phyloP scores from a whole-genome alignment of 2,113 vertebrate species.

The Thermophis baileyi region DNA sequence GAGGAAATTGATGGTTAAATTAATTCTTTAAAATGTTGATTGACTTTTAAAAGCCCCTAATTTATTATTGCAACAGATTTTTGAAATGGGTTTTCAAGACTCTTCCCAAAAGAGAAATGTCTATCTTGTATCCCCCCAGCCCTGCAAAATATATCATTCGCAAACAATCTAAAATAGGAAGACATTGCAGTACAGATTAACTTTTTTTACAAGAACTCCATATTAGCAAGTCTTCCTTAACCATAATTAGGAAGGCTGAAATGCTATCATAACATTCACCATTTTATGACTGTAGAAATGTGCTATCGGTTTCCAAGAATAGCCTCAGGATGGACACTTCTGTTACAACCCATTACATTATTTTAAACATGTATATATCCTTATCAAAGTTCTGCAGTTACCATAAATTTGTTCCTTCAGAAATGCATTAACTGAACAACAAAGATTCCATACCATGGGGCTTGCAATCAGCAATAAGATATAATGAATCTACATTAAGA shows the following conservation, averaged over 20 bases:
- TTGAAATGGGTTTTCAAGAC: neutral
- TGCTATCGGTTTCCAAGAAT: constrained; percentile 20
- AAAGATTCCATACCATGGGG: constrained; percentile 16
- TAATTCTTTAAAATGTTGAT: neutral
- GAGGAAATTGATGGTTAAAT: neutral
- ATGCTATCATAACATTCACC: constrained; percentile 13
- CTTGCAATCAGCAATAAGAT: constrained; percentile 39
- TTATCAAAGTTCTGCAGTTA: constrained; percentile 37
- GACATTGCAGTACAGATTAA: neutral
- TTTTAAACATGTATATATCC: constrained; percentile 32
- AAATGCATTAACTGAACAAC: constrained; percentile 52
- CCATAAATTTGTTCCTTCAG: constrained; percentile 31
- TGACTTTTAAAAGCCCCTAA: neutral
- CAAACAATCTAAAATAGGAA: too few relatives aligned
- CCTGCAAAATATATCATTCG: neutral
- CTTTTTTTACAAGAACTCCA: constrained; percentile 8
- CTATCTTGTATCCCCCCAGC: neutral
- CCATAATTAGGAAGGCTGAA: constrained; percentile 24
- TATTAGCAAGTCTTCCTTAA: constrained; percentile 10
- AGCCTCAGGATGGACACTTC: constrained; percentile 23
- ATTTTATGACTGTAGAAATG: constrained; percentile 25
- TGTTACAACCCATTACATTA: constrained; percentile 45
- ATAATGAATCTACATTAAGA: constrained; percentile 20
- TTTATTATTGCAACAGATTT: neutral
- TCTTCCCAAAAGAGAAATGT: neutral